Base-by-base conservation (phyloP, 2,113 vertebrate species). In the Motacilla alba region DNA sequence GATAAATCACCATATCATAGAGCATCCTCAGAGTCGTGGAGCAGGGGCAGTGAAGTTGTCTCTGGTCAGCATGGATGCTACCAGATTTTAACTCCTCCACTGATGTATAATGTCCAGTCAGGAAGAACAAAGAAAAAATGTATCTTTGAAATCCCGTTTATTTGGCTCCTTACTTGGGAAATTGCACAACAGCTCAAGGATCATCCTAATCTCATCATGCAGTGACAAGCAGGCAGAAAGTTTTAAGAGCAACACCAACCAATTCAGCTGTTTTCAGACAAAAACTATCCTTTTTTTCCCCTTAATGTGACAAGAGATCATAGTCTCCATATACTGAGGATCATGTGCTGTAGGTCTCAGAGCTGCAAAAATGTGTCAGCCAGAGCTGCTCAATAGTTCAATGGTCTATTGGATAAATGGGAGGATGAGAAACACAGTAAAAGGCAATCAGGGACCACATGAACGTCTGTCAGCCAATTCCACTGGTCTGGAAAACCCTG, bases 311-410 rank as follows among this genome's bases (percentile, higher is more conserved):
- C 31, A 72, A 35, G 35, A 37, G 55, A 72, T 83, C 56, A 39
- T 28, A 63, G 72, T 50, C 28, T 23, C 11, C 13, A 9, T 72
- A 41, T 81, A 52, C 92, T 86, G 68, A 81, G 50, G 56, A 67
- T 72, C 79, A 89, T 43, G 68, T 68, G 56, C 62, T 74, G 44
- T 53, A 81, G 53, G 73, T 93, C 52, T 37, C 83, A 86, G 64
- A 69, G 79, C 73, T 81, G 64, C 33, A 88, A 92, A 95, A 94
- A 67, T 83, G 90, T 95, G 91, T 86, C 95, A 96, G 72, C 72
- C 64, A 64, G 66, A 37, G 26, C 73, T 83, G 64, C 52, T 95
- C 92, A 76, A 92, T 95, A 92, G 87, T 90, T 95, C 87, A 94
- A 66, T 82, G 84, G 49, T 89, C 77, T 67, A 8, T 30, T 87